Evolutionary conservation across 2,888 invertebrate species (phyloP), one percentile per base, ranked within the genome.

Genomic region (Brenthis hecate): DNA sequence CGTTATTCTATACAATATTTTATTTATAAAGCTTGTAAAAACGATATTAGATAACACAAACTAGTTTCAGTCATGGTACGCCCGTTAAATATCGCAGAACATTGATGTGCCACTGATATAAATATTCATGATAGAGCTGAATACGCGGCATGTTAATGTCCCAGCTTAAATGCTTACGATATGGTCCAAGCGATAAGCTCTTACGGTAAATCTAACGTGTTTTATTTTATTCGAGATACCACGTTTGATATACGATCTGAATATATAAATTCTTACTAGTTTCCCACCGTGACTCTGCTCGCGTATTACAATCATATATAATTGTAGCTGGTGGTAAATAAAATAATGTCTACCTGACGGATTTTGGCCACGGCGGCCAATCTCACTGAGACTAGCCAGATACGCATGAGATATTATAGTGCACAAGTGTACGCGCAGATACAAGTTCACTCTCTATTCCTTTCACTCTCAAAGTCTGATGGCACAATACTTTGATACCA

Each of bases 51-150:
- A 72, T 66, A 70, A 62, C 65, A 68, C 57, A 71, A 69, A 72
- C 71, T 71, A 69, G 68, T 73, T 62, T 56, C 58, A 69, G 75
- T 75, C 72, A 75, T 71, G 75, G 65, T 69, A 69, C 65, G 73
- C 75, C 76, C 78, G 79, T 75, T 82, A 81, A 82, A 80, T 84
- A 84, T 84, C 77, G 77, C 77, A 77, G 82, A 82, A 83, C 83
- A 87, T 86, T 85, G 86, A 86, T 85, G 85, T 80, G 78, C 75
- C 74, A 74, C 74, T 76, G 80, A 77, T 84, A 86, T 89, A 86
- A 88, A 88, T 89, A 89, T 89, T 88, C 88, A 88, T 88, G 85
- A 81, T 81, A 79, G 84, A 79, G 81, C 75, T 78, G 83, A 81
- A 84, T 79, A 84, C 81, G 84, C 81, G 81, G 85, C 84, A 86